Percentiles rank a stretch among this genome's conserved stretches.
These are phyloP conservation scores for Lycia hirtaria DNA, from an alignment of 2,888 invertebrate species.

Conservation along the genomic window DNA sequence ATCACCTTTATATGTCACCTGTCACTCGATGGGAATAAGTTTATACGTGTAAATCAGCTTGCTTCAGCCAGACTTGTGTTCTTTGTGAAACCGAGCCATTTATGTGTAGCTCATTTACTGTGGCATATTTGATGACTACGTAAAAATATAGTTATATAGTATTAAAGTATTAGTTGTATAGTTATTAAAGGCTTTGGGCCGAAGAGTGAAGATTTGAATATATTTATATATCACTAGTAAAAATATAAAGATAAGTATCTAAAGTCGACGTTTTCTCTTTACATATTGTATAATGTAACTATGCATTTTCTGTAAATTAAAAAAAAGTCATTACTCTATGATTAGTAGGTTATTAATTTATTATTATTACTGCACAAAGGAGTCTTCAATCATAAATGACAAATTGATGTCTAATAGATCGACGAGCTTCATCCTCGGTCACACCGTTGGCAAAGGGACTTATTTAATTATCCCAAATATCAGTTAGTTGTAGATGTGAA, in stretches of 20 bases:
- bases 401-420: conserved; percentile 20
- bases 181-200: conserved; percentile 41
- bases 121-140: conserved; percentile 67
- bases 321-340: too few relatives aligned
- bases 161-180: too few relatives aligned
- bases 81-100: background rate
- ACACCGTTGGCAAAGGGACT: too few relatives aligned
- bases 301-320: too few relatives aligned
- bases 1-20: too few relatives aligned
- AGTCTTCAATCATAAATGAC: conserved; percentile 8
- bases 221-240: conserved; percentile 37
- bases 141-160: conserved; percentile 60
- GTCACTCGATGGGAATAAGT: background rate
- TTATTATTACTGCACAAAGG: conserved; percentile 10
- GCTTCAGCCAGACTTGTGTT: background rate
- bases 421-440: too few relatives aligned
- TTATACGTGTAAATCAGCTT: background rate
- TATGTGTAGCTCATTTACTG: conserved; percentile 59
- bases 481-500: background rate
- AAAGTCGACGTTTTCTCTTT: too few relatives aligned
- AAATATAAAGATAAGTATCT: too few relatives aligned
- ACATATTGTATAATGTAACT: too few relatives aligned
- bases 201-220: conserved; percentile 43
- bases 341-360: too few relatives aligned
- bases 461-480: background rate